phyloP scores from a whole-genome alignment of 2,888 invertebrate genomes.

The Leptothorax acervorum region DNA sequence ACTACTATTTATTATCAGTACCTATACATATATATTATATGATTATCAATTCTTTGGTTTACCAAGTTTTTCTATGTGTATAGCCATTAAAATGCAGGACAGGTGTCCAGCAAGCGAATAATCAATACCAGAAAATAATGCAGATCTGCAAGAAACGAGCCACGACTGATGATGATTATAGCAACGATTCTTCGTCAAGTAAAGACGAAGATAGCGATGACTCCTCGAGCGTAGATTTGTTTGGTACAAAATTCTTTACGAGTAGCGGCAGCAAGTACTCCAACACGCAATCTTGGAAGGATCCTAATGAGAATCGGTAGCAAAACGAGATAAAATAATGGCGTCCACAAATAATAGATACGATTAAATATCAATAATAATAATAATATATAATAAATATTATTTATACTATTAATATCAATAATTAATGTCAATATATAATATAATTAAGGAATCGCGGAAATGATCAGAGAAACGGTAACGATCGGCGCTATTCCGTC shows the following conservation, averaged over 20 bases:
- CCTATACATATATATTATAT: neutral
- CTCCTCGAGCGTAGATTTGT: conserved; percentile 75
- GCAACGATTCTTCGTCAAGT: conserved; percentile 79
- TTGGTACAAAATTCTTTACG: conserved; percentile 77
- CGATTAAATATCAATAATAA: neutral
- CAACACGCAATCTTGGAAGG: conserved; percentile 36
- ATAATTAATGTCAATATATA: neutral
- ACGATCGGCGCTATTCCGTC: conserved; percentile 24
- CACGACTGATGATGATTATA: conserved; percentile 78
- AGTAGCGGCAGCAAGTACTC: conserved; percentile 54
- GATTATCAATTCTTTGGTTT: neutral
- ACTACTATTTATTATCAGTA: neutral
- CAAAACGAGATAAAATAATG: neutral
- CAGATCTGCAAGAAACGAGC: conserved; percentile 86
- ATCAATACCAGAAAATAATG: conserved; percentile 87
- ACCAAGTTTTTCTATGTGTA: conserved; percentile 37
- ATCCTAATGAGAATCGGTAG: conserved; percentile 58
- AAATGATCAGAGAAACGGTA: conserved; percentile 17
- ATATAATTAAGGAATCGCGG: neutral
- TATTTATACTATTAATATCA: neutral
- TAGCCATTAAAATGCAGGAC: conserved; percentile 88
- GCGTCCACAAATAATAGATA: neutral
- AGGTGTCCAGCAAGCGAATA: conserved; percentile 88
- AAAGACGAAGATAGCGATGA: conserved; percentile 74
- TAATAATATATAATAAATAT: neutral